Evolutionary conservation across 2,797 vertebrate species (phyloP).

Genomic region (Tinamus major): DNA sequence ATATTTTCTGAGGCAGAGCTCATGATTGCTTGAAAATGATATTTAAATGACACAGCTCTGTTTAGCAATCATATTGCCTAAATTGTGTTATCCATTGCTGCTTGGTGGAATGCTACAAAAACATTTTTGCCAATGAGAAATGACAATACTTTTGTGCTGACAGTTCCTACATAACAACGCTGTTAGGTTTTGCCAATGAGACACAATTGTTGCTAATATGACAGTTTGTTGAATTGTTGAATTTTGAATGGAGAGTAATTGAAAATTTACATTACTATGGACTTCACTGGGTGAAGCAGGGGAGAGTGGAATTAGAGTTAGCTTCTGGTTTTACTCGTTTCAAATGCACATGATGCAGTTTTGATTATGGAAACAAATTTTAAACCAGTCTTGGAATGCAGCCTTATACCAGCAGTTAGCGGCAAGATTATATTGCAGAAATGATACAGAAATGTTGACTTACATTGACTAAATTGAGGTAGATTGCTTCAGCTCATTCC

Average conservation of each 20-base stretch:
- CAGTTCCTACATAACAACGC: constrained; percentile 66
- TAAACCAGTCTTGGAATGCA: constrained; percentile 47
- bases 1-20: constrained; percentile 48
- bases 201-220: constrained; percentile 64
- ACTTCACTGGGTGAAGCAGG: constrained; percentile 26
- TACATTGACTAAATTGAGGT: constrained; percentile 62
- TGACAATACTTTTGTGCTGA: constrained; percentile 49
- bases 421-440: constrained; percentile 34
- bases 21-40: constrained; percentile 55
- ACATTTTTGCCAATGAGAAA: constrained; percentile 39
- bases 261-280: constrained; percentile 61
- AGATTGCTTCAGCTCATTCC: constrained; percentile 47
- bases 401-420: constrained; percentile 49
- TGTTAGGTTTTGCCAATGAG: constrained; percentile 48
- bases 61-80: constrained; percentile 18
- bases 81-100: constrained; percentile 56
- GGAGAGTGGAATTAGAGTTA: constrained; percentile 47
- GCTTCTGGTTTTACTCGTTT: constrained; percentile 55
- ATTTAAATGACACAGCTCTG: constrained; percentile 58
- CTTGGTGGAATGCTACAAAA: constrained; percentile 32
- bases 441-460: constrained; percentile 27
- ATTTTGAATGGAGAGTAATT: constrained; percentile 68
- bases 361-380: constrained; percentile 41
- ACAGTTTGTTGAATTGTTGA: constrained; percentile 65
- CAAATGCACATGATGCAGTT: constrained; percentile 50